phyloP scores from a whole-genome alignment of 2,797 vertebrate species.

The Bovichtus variegatus region DNA sequence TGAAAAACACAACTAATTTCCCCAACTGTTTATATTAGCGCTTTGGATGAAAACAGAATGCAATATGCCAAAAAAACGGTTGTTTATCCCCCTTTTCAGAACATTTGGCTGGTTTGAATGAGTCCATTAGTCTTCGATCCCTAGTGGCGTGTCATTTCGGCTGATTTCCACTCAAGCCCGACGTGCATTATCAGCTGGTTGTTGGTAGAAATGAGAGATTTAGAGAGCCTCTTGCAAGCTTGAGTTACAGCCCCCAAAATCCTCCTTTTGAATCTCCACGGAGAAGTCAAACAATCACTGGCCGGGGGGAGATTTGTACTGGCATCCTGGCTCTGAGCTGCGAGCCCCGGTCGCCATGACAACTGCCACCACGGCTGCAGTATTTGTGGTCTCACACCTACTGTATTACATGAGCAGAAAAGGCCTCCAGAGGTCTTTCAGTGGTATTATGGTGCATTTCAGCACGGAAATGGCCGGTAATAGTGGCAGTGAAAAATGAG shows the following conservation, averaged over 20 bases:
- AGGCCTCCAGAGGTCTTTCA: constrained; percentile 21
- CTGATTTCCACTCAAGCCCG: constrained; percentile 19
- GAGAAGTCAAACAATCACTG: constrained; percentile 52
- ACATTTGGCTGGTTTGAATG: constrained; percentile 50
- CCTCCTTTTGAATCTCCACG: constrained; percentile 46
- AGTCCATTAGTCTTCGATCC: constrained; percentile 56
- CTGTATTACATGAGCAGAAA: constrained; percentile 46
- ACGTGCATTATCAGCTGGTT: constrained; percentile 5
- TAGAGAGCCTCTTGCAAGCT: constrained; percentile 12
- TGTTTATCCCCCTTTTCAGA: constrained; percentile 52
- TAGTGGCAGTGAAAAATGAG: constrained; percentile 59
- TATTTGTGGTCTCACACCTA: constrained; percentile 44
- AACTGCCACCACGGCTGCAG: constrained; percentile 48
- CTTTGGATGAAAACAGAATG: constrained; percentile 50
- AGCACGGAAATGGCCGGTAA: constrained; percentile 49
- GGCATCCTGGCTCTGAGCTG: constrained; percentile 21
- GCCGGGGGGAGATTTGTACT: constrained; percentile 53
- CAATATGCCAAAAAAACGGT: constrained; percentile 42
- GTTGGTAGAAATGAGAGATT: constrained; percentile 27
- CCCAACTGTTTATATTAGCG: constrained; percentile 59
- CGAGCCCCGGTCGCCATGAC: constrained; percentile 58
- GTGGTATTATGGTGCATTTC: constrained; percentile 52
- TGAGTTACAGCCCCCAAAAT: constrained; percentile 40
- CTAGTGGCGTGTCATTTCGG: constrained; percentile 33
- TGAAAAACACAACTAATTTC: constrained; percentile 69